Percentiles rank a stretch among this genome's conserved stretches.
phyloP scores from a whole-genome alignment of 2,888 invertebrate genomes.

The Aleiodes alternator region DNA sequence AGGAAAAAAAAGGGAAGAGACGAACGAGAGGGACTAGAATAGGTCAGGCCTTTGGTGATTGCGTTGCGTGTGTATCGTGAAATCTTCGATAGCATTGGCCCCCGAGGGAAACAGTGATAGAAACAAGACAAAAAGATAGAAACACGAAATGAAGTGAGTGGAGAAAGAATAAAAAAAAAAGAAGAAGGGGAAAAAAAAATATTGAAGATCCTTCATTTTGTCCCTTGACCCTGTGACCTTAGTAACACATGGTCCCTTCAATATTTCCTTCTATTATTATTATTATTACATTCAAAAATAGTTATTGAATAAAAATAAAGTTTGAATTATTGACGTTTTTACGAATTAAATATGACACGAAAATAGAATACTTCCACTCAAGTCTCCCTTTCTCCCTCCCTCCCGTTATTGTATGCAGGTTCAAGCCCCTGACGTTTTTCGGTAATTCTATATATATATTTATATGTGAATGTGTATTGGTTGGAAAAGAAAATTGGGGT shows the following conservation, averaged over 20 bases:
- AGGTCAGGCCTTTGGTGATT: slow-evolving; percentile 35
- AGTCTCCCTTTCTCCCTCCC: not conserved
- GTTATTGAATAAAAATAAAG: no score
- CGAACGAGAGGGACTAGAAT: slow-evolving; percentile 28
- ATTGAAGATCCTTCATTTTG: not conserved
- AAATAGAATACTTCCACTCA: slow-evolving; percentile 5
- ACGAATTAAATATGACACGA: not conserved
- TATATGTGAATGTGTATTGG: not conserved
- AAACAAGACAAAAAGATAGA: slow-evolving; percentile 9
- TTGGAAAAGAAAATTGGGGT: slow-evolving; percentile 6
- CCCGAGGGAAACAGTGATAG: not conserved
- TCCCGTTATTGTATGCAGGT: not conserved
- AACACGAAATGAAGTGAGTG: not conserved
- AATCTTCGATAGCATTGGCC: not conserved
- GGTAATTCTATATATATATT: not conserved
- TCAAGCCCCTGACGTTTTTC: not conserved
- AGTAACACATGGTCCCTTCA: not conserved
- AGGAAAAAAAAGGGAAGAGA: slow-evolving; percentile 35
- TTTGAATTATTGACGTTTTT: not conserved
- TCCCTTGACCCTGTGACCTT: slow-evolving; percentile 5
- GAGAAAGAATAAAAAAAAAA: no score
- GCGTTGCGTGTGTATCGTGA: slow-evolving; percentile 36
- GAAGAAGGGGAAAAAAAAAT: not conserved
- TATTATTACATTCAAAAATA: no score
- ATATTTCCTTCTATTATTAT: not conserved